Evolutionary conservation across 2,797 vertebrate species (phyloP), one percentile per base, ranked within the genome.

Genomic region (Phoebastria nigripes): DNA sequence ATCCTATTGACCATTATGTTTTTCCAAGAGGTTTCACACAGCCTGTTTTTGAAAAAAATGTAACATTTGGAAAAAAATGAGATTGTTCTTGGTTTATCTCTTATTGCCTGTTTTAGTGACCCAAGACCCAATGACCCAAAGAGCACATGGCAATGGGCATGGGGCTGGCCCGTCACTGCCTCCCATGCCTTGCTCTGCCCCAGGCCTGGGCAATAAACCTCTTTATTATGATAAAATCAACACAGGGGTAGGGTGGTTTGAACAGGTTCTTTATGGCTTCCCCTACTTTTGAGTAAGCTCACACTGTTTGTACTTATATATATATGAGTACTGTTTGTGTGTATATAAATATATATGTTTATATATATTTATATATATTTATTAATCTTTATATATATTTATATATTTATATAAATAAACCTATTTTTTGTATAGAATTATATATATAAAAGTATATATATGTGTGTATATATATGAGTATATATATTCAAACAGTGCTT

Each of bases 71-170:
- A 33, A 39, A 47, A 44, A 49, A 17, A 25, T 6, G 8, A 18
- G 7, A 20, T 52, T 31, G 18, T 10, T 69, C 37, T 56, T 35
- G 17, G 15, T 35, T 41, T 39, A 4, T 11, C 35, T 24, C 49
- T 39, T 19, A 1, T 15, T 12, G 6, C 14, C 69, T 13, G 37
- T 37, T 8, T 37, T 37, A 37, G 37, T 37, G 37, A 37, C 37
- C 16, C 44, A n/a, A 22, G 35, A 35, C 35, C 35, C 35, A 35
- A 35, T 35, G 35, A 17, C 33, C 16, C 44, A n/a, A 22, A 51
- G n/a, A 35, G 44, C 39, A 9, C 31, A 1, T 1, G 20, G 52
- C 59, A 16, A 11, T 4, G 12, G 56, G 15, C 11, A 1, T 2
- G 12, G 59, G 44, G 67, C 25, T 39, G 59, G 37, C 22, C 4